Conservation (phyloP, 2,888 invertebrate species). For the Volucella inflata region DNA sequence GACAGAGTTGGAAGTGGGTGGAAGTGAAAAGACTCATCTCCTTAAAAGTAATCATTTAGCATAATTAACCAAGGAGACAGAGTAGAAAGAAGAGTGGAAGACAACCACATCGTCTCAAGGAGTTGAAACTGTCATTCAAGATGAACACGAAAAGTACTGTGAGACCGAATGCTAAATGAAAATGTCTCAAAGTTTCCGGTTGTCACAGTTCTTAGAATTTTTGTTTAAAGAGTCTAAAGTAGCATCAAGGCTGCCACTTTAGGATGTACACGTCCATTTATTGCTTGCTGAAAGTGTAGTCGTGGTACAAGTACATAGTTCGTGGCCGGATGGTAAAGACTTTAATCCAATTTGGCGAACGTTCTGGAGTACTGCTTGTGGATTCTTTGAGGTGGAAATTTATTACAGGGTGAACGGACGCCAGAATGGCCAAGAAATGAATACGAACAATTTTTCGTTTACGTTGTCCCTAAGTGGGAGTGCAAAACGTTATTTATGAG, state of each 20-base stretch:
- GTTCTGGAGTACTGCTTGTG: constrained; percentile 38
- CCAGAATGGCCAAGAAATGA: constrained; percentile 10
- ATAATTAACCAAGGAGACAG: constrained; percentile 32
- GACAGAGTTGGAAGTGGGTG: not conserved
- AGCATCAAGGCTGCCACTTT: constrained; percentile 36
- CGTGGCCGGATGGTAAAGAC: not conserved
- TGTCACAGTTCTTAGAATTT: not conserved
- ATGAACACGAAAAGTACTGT: constrained; percentile 3
- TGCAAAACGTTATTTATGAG: constrained; percentile 34
- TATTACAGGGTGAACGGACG: constrained; percentile 41
- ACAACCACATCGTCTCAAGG: constrained; percentile 20
- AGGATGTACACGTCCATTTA: constrained; percentile 13
- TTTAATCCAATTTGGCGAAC: constrained; percentile 66
- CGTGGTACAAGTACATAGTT: not conserved
- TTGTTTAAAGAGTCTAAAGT: not conserved
- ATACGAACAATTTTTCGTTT: not conserved
- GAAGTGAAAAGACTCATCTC: not conserved
- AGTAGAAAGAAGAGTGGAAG: not conserved
- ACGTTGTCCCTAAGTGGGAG: not conserved
- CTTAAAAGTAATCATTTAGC: constrained; percentile 46
- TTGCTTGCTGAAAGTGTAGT: not conserved
- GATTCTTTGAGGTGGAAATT: constrained; percentile 30
- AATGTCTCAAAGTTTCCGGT: constrained; percentile 33
- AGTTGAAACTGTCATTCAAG: constrained; percentile 37
- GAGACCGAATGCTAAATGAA: not conserved